Evolutionary conservation across 2,888 invertebrate genomes (phyloP).

Genomic region (Trissoscelio sp.): DNA sequence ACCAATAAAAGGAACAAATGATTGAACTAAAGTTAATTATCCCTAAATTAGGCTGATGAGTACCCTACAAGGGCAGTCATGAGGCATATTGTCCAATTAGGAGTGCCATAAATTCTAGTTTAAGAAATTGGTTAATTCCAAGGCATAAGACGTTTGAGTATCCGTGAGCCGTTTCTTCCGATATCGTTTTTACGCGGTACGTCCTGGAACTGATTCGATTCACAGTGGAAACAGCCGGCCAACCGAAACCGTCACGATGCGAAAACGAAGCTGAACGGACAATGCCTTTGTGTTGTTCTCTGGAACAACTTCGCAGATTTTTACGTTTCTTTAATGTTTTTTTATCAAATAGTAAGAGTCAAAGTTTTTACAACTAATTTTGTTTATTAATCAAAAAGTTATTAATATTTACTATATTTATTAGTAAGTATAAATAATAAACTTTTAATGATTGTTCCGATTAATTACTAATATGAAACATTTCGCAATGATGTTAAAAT

Average conservation of each 20-base stretch:
- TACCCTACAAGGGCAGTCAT: too few relatives aligned
- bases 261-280: constrained; percentile 71
- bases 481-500: too few relatives aligned
- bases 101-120: constrained; percentile 42
- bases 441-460: too few relatives aligned
- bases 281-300: constrained; percentile 63
- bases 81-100: too few relatives aligned
- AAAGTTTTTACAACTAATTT: too few relatives aligned
- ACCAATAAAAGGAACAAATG: too few relatives aligned
- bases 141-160: constrained; percentile 36
- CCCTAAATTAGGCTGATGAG: too few relatives aligned
- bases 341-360: constrained; percentile 26
- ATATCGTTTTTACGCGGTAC: constrained; percentile 70
- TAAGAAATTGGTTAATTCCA: constrained; percentile 53
- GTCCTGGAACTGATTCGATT: constrained; percentile 77
- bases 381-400: too few relatives aligned
- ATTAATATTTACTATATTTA: too few relatives aligned
- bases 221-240: constrained; percentile 69
- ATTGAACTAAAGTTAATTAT: too few relatives aligned
- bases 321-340: constrained; percentile 30
- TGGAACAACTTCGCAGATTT: constrained; percentile 39
- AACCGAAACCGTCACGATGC: constrained; percentile 76
- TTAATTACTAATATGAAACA: too few relatives aligned
- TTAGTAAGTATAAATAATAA: too few relatives aligned
- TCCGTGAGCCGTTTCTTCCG: constrained; percentile 64